Evolutionary conservation across 2,113 vertebrate species (phyloP).

Genomic region (Tyrannus savana): DNA sequence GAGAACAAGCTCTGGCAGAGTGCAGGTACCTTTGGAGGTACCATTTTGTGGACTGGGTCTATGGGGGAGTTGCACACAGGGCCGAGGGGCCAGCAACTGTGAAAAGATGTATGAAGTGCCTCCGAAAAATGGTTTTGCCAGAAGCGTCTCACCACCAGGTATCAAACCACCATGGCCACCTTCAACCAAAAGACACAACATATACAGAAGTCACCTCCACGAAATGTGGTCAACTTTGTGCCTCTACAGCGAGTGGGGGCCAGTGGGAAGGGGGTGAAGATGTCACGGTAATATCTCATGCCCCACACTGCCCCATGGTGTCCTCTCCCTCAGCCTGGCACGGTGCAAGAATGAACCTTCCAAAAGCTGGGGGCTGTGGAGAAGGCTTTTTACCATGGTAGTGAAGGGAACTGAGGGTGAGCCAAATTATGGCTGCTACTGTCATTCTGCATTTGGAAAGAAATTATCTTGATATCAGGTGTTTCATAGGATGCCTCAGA

Average conservation of each 20-base stretch:
- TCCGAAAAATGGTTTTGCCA: neutral
- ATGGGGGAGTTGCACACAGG: neutral
- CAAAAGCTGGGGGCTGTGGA: rapidly evolving
- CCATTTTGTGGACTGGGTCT: neutral
- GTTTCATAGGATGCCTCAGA: neutral
- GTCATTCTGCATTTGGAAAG: neutral
- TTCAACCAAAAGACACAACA: neutral
- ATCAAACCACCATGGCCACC: neutral
- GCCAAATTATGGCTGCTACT: neutral
- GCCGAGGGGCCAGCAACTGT: neutral
- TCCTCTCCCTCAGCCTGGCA: neutral
- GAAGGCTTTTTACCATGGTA: neutral
- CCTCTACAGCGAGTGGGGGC: neutral
- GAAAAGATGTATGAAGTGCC: neutral
- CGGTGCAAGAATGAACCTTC: rapidly evolving
- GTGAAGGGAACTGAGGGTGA: rapidly evolving
- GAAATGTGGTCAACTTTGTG: neutral
- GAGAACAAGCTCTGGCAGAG: neutral
- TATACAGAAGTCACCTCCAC: neutral
- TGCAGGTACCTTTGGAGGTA: neutral
- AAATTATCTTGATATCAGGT: neutral
- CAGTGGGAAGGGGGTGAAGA: neutral
- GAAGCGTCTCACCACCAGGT: neutral
- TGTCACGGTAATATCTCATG: neutral
- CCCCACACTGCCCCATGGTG: rapidly evolving